Evolutionary conservation across 2,888 invertebrate genomes (phyloP).

Genomic region (Xestia rhomboidea): DNA sequence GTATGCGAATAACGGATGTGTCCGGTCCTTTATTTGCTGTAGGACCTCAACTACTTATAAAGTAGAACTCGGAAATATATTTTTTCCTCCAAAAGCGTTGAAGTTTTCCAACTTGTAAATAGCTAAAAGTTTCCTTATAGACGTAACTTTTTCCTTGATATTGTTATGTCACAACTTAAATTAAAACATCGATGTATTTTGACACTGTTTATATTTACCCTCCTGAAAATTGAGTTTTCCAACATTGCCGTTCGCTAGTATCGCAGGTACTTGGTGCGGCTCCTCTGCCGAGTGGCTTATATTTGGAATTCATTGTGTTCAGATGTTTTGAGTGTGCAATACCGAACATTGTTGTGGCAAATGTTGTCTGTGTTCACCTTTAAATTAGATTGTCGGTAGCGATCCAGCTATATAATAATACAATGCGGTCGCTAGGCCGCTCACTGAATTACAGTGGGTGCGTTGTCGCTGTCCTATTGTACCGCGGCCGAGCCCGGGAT

Average conservation of each 20-base stretch:
- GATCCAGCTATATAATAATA: constrained; percentile 76
- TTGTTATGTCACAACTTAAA: constrained; percentile 70
- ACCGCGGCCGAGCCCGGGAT: constrained; percentile 80
- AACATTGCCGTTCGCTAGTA: constrained; percentile 10
- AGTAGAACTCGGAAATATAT: constrained; percentile 71
- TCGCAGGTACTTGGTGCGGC: constrained; percentile 8
- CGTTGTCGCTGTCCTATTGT: constrained; percentile 87
- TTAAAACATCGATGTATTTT: constrained; percentile 68
- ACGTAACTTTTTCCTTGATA: constrained; percentile 69
- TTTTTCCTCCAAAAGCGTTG: constrained; percentile 66
- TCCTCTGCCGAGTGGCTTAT: constrained; percentile 32
- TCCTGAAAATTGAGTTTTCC: constrained; percentile 54
- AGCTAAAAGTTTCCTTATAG: constrained; percentile 68
- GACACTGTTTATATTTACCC: constrained; percentile 59
- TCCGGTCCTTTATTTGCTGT: constrained; percentile 78
- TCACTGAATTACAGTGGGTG: constrained; percentile 85
- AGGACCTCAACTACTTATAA: constrained; percentile 73
- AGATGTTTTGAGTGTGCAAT: constrained; percentile 49
- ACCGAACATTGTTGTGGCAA: constrained; percentile 38
- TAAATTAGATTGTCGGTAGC: constrained; percentile 77
- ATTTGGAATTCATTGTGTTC: constrained; percentile 60
- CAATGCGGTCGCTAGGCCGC: constrained; percentile 82
- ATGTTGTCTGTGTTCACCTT: constrained; percentile 68
- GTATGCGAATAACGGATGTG: constrained; percentile 77
- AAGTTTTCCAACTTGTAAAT: constrained; percentile 69